phyloP scores from a whole-genome alignment of 1,140 invertebrate genomes.

The Drosophila carrolli region DNA sequence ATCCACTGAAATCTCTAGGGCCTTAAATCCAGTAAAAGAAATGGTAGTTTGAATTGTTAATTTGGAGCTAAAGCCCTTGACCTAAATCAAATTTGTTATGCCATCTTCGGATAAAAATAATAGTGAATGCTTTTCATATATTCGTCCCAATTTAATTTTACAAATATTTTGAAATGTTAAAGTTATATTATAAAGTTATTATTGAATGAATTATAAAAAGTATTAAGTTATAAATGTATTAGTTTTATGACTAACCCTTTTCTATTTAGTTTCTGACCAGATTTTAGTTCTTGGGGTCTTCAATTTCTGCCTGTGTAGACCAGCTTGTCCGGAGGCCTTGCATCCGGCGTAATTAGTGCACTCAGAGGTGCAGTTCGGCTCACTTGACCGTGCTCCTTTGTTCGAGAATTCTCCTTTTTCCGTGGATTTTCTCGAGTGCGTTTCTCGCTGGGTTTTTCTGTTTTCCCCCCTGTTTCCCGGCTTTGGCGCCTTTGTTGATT shows the following conservation, averaged over 20 bases:
- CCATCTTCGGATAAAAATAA: too few species aligned
- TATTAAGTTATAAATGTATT: too few species aligned
- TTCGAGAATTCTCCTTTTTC: conserved; percentile 37
- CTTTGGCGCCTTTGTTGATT: conserved; percentile 73
- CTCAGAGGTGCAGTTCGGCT: conserved; percentile 42
- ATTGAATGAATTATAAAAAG: too few species aligned
- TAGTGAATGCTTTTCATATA: too few species aligned
- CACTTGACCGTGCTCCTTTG: conserved; percentile 70
- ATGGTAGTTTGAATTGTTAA: too few species aligned
- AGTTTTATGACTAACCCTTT: too few species aligned
- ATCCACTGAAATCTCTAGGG: background rate
- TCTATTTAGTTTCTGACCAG: too few species aligned
- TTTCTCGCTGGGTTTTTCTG: conserved; percentile 18
- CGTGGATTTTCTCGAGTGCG: conserved; percentile 51
- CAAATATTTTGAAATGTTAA: too few species aligned
- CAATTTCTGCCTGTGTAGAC: background rate
- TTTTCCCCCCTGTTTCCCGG: conserved; percentile 20
- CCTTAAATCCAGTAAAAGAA: background rate
- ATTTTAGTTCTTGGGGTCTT: background rate
- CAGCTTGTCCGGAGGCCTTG: conserved; percentile 3
- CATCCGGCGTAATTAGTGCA: conserved; percentile 68
- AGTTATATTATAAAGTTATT: too few species aligned
- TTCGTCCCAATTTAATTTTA: too few species aligned
- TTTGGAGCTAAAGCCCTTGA: too few species aligned
- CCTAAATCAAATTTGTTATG: too few species aligned